A percentile compares a stretch with the other conserved stretches of the same genome.
These are phyloP conservation scores for Cavia aperea DNA, from an alignment of 2,113 vertebrate genomes.

Conservation along the genomic window DNA sequence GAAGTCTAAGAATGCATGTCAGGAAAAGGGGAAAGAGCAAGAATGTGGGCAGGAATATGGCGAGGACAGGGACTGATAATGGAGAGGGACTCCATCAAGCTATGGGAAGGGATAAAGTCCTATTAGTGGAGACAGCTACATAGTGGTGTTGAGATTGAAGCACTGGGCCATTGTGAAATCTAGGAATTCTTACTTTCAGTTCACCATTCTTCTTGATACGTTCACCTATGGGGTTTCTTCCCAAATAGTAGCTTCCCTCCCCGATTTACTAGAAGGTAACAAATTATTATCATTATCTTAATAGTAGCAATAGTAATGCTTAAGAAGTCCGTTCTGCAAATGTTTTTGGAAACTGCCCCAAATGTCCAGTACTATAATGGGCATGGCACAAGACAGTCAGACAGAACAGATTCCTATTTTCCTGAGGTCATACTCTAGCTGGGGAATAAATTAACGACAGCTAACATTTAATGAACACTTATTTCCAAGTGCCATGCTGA, in stretches of 20 bases:
- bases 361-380: not conserved
- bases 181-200: not conserved
- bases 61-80: not conserved
- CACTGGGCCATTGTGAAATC: not conserved
- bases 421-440: not conserved
- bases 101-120: not conserved
- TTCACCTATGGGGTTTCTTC: not conserved
- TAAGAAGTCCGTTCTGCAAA: not conserved
- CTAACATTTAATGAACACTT: not conserved
- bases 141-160: not conserved
- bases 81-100: not conserved
- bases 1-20: not conserved
- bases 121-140: not conserved
- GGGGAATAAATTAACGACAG: not conserved
- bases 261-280: not conserved
- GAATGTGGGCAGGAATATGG: not conserved
- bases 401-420: not conserved
- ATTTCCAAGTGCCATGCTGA: not conserved
- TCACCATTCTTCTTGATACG: not conserved
- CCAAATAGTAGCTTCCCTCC: not conserved
- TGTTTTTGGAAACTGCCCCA: not conserved
- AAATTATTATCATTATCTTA: not conserved
- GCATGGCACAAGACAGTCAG: not conserved
- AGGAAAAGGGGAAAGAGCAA: not conserved
- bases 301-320: not conserved